Percentiles rank a stretch among this genome's conserved stretches.
Conservation (phyloP, 2,113 vertebrate genomes). For the Indri indri region DNA sequence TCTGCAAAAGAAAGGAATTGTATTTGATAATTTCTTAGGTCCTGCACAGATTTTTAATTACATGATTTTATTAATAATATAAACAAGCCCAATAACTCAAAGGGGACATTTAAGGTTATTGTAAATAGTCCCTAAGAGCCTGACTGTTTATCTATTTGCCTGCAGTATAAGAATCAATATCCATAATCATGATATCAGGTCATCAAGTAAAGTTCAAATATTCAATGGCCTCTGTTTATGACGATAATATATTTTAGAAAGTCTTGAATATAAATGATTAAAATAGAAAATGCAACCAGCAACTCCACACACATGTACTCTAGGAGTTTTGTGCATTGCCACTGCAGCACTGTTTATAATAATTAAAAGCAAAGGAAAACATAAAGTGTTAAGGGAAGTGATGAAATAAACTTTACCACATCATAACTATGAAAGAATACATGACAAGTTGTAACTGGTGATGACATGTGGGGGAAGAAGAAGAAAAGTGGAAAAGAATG, state of each 20-base stretch:
- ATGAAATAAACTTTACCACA: background rate
- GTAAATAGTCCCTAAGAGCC: background rate
- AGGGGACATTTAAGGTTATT: background rate
- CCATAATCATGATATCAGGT: background rate
- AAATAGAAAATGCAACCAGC: background rate
- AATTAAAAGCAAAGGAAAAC: background rate
- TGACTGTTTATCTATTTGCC: background rate
- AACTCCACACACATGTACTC: background rate
- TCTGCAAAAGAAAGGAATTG: background rate
- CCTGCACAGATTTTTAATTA: background rate
- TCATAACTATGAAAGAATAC: background rate
- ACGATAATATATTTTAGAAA: constrained; percentile 45
- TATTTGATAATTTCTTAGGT: background rate
- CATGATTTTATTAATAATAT: background rate
- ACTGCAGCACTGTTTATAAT: background rate
- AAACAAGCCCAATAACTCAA: constrained; percentile 18
- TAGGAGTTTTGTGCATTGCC: background rate
- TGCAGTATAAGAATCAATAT: background rate
- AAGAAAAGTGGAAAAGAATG: background rate
- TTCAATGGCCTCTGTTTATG: background rate
- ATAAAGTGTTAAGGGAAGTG: background rate
- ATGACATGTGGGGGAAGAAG: background rate
- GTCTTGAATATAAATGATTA: constrained; percentile 6
- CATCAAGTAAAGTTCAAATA: constrained; percentile 41
- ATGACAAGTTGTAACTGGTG: background rate